These are phyloP conservation scores for Poecile atricapillus DNA, from an alignment of 2,113 vertebrate genomes.

Conservation along the genomic window DNA sequence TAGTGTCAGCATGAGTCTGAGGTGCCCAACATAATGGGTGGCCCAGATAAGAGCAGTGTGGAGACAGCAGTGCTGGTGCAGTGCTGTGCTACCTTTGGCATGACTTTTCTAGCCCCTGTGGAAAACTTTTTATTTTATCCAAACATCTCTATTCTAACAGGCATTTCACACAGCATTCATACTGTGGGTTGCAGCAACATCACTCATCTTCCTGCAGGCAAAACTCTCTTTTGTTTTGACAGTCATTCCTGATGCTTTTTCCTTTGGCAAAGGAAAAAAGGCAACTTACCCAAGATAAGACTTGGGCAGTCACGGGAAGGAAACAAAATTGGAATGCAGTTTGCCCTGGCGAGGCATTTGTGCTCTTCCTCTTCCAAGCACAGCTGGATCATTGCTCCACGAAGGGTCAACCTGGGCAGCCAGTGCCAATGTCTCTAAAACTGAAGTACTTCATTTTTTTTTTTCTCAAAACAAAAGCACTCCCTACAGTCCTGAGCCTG, in stretches of 20 bases:
- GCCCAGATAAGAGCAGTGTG: background rate
- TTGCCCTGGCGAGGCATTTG: background rate
- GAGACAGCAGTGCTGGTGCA: background rate
- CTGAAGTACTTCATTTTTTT: background rate
- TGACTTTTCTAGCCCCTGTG: background rate
- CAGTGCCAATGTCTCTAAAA: background rate
- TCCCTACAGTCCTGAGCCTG: background rate
- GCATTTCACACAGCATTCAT: conserved; percentile 8
- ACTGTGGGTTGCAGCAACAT: conserved; percentile 2
- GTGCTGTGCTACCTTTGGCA: background rate
- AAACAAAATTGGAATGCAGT: background rate
- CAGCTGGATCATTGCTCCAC: background rate
- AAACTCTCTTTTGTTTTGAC: conserved; percentile 46
- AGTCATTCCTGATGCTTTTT: conserved; percentile 17
- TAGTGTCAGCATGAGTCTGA: background rate
- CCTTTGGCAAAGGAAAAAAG: background rate
- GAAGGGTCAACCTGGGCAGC: background rate
- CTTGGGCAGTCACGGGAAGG: background rate
- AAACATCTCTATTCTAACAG: conserved; percentile 31
- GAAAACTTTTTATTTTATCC: conserved; percentile 30
- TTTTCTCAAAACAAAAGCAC: background rate
- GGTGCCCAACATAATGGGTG: background rate
- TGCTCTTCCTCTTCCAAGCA: background rate
- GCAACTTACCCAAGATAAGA: background rate
- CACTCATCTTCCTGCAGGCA: conserved; percentile 46